These are phyloP conservation scores for Cotesia glomerata DNA, from an alignment of 1,140 invertebrate genomes.

Conservation along the genomic window DNA sequence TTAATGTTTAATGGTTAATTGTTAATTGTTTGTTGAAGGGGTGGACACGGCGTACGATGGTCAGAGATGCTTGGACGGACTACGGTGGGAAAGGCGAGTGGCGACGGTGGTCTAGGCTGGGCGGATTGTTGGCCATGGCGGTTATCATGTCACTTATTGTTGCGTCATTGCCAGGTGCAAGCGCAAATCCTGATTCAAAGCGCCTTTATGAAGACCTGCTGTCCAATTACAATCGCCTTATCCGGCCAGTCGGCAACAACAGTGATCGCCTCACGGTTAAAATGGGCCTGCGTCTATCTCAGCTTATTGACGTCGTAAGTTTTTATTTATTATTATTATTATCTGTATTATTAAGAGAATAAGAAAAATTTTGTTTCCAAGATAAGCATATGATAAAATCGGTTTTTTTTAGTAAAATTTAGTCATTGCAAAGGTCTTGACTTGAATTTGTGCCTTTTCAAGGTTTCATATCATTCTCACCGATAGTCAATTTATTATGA, in stretches of 20 bases:
- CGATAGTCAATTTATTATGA: too few relatives aligned
- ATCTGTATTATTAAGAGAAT: too few relatives aligned
- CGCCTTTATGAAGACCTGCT: conserved; percentile 93
- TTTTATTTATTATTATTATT: conserved; percentile 14
- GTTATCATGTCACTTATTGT: conserved; percentile 68
- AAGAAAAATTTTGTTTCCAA: too few relatives aligned
- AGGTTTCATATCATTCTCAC: too few relatives aligned
- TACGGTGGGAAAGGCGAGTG: conserved; percentile 67
- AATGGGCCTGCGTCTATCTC: conserved; percentile 93
- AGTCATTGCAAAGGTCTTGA: too few relatives aligned
- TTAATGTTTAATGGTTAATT: not conserved
- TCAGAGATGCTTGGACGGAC: conserved; percentile 63
- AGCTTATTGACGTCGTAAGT: conserved; percentile 98
- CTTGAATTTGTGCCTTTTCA: too few relatives aligned
- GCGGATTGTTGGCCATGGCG: conserved; percentile 65
- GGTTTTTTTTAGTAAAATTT: too few relatives aligned
- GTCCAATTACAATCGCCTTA: conserved; percentile 97
- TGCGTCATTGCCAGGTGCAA: conserved; percentile 55
- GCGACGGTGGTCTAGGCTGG: conserved; percentile 71
- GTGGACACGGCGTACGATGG: conserved; percentile 84
- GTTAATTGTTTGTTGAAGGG: conserved; percentile 64
- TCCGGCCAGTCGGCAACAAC: conserved; percentile 95
- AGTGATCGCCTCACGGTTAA: conserved; percentile 94
- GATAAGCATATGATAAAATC: too few relatives aligned
- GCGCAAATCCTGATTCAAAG: conserved; percentile 89